A percentile compares a stretch with the other conserved stretches of the same genome.
Conservation (phyloP, 2,797 vertebrate genomes). For the Xiphophorus birchmanni region DNA sequence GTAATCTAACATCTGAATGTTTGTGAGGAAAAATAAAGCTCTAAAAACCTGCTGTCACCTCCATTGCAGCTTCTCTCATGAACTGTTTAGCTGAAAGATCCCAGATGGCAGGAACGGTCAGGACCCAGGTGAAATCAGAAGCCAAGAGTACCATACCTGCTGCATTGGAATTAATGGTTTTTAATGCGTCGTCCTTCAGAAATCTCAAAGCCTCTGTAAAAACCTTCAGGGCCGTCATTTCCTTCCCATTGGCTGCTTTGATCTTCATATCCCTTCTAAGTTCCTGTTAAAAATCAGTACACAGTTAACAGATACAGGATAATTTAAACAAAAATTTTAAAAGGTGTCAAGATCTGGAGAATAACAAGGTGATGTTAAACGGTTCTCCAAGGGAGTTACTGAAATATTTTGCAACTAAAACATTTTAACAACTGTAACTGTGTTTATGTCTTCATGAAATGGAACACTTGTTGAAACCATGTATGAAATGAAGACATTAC, state of each 20-base stretch:
- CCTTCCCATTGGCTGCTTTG: rapidly evolving
- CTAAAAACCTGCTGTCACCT: background rate
- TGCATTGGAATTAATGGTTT: rapidly evolving
- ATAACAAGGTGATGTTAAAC: too few relatives aligned
- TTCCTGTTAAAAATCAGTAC: background rate
- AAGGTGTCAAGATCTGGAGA: too few relatives aligned
- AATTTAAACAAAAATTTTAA: too few relatives aligned
- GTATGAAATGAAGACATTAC: too few relatives aligned
- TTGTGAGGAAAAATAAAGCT: too few relatives aligned
- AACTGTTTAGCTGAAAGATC: conserved; percentile 17
- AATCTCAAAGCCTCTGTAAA: background rate
- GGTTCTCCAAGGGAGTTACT: too few relatives aligned
- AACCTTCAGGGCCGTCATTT: background rate
- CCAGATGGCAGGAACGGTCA: conserved; percentile 10
- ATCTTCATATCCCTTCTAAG: background rate
- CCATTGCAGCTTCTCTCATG: conserved; percentile 13
- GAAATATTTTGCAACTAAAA: too few relatives aligned
- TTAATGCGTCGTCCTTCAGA: background rate
- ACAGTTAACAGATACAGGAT: too few relatives aligned
- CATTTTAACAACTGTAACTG: background rate
- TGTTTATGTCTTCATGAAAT: background rate
- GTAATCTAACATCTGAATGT: too few relatives aligned
- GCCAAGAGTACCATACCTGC: rapidly evolving
- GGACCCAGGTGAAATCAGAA: conserved; percentile 6
- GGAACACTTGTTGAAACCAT: too few relatives aligned